phyloP scores from a whole-genome alignment of 2,888 invertebrate genomes.

The Habroteleia sp. region DNA sequence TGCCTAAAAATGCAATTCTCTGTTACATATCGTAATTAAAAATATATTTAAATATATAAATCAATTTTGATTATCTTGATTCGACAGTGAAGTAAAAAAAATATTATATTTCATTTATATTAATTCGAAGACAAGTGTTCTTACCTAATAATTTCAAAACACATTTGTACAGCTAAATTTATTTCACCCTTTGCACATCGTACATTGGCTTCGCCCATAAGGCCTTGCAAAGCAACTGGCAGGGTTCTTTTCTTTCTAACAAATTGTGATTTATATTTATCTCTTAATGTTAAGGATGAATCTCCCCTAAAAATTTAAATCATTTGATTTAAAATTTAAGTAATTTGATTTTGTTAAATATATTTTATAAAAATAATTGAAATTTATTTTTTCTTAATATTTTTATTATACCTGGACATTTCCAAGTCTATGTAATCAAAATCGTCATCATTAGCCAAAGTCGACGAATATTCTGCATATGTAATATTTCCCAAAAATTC shows the following conservation, averaged over 20 bases:
- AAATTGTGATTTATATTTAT: background rate
- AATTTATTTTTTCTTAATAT: slow-evolving; percentile 1
- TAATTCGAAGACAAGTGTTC: slow-evolving; percentile 12
- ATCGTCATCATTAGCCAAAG: slow-evolving; percentile 83
- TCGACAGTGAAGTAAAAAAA: no score
- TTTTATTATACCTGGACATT: background rate
- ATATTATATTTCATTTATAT: no score
- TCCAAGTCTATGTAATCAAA: slow-evolving; percentile 80
- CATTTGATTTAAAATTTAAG: no score
- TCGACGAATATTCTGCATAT: slow-evolving; percentile 84
- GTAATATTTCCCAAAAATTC: slow-evolving; percentile 88
- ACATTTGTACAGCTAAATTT: slow-evolving; percentile 93
- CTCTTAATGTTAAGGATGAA: background rate
- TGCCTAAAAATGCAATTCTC: slow-evolving; percentile 71
- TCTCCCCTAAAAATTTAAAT: slow-evolving; percentile 4
- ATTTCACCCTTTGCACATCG: slow-evolving; percentile 91
- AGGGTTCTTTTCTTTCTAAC: slow-evolving; percentile 79
- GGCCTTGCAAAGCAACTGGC: slow-evolving; percentile 87
- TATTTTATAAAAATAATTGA: no score
- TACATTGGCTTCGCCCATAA: slow-evolving; percentile 98
- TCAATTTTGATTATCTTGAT: no score
- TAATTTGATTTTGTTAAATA: no score
- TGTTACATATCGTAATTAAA: no score
- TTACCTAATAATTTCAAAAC: slow-evolving; percentile 95
- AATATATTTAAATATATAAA: background rate